Base-by-base conservation (phyloP, 2,888 invertebrate species). In the Hoplodrina ambigua region DNA sequence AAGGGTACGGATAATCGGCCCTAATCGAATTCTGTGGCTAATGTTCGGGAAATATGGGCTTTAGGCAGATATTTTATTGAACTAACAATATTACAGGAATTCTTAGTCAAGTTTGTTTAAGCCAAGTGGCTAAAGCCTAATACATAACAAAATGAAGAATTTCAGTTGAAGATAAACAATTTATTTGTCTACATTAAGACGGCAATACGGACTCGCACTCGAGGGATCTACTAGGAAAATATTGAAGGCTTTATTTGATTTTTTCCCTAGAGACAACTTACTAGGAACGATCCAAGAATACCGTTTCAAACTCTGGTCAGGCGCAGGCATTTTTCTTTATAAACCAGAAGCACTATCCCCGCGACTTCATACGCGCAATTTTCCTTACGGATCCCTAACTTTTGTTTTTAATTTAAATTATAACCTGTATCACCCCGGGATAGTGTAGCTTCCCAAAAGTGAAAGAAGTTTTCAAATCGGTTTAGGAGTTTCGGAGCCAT, bases 21-120 rank as follows among this genome's bases (percentile, higher is more conserved):
- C 70, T 78, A 78, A 75, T 78, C 76, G 80, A 78, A 78, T 78
- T 75, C 64, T 80, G 80, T 55, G 76, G 80, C 55, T 59, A 70
- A 70, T 67, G 56, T 78, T 70, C 62, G 50, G 50, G 50, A 72
- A 75, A 68, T 72, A 67, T 65, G 57, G 66, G 56, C 46, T 46
- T 63, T 57, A 57, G 30, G 46, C 20, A 69, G 61, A 75, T 62
- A 58, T 62, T 64, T 69, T 69, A 75, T 69, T 75, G 49, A 75
- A 66, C 55, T 75, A 75, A 58, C 68, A 58, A 56, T 69, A 52
- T 67, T 7, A 13, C 6, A n/a, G 19, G 41, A 44, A 44, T 65
- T 33, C 25, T 41, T 41, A 52, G 54, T 7, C 10, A n/a, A 69
- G 49, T 54, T 41, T 69, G 49, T 25, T 41, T 52, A 53, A 44